phyloP scores from a whole-genome alignment of 2,113 vertebrate species.

The Cavia aperea region DNA sequence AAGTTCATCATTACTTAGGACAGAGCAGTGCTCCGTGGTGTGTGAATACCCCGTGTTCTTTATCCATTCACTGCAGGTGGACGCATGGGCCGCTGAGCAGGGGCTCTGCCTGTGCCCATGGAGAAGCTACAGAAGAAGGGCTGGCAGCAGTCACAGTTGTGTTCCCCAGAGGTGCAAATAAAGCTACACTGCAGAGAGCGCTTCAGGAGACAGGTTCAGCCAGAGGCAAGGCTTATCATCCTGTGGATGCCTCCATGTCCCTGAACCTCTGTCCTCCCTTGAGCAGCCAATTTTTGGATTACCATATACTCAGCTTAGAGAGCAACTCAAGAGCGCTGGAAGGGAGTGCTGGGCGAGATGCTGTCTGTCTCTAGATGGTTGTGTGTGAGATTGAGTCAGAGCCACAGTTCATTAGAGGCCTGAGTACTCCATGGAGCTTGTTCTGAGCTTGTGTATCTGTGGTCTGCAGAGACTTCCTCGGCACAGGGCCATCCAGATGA shows the following conservation, averaged over 20 bases:
- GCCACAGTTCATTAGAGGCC: neutral
- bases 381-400: neutral
- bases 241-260: neutral
- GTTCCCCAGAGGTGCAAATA: neutral
- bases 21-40: neutral
- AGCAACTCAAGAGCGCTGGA: neutral
- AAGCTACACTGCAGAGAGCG: neutral
- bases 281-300: neutral
- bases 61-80: no score
- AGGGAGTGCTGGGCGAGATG: neutral
- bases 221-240: neutral
- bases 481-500: neutral
- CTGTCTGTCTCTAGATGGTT: neutral
- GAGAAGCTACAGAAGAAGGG: neutral
- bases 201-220: neutral
- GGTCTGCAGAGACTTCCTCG: neutral
- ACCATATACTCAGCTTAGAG: neutral
- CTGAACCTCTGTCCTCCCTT: neutral
- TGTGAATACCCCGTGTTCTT: neutral
- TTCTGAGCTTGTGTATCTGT: neutral
- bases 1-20: neutral
- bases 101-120: neutral
- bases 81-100: neutral
- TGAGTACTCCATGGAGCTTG: neutral
- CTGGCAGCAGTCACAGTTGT: no score